A percentile compares a stretch with the other conserved stretches of the same genome.
Conservation (phyloP, 2,797 vertebrate species). For the Enoplosus armatus region DNA sequence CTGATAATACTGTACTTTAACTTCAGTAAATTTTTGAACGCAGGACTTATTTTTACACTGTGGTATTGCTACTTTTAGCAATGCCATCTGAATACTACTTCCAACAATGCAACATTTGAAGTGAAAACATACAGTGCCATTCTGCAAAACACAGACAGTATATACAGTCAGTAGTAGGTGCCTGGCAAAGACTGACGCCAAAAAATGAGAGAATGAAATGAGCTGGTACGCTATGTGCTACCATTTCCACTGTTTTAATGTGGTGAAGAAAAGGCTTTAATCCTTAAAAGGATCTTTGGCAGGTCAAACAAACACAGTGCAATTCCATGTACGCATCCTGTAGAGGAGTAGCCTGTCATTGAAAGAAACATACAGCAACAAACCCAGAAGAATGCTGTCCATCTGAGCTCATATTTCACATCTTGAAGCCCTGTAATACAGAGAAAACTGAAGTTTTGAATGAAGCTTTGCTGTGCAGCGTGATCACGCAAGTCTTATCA, state of each 20-base stretch:
- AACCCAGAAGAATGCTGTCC: constrained; percentile 37
- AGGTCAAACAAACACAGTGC: constrained; percentile 78
- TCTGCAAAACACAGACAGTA: constrained; percentile 59
- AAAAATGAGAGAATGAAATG: constrained; percentile 68
- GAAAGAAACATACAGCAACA: constrained; percentile 66
- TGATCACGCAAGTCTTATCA: neutral
- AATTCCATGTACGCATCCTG: constrained; percentile 69
- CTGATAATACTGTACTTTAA: neutral
- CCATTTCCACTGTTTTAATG: constrained; percentile 77
- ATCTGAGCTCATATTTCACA: constrained; percentile 19
- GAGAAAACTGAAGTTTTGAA: constrained; percentile 1
- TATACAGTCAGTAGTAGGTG: constrained; percentile 57
- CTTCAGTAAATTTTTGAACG: neutral
- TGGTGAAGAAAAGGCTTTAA: constrained; percentile 76
- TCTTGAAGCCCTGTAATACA: constrained; percentile 42
- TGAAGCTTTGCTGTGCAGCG: neutral
- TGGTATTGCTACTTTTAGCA: constrained; percentile 5
- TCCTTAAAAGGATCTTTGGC: constrained; percentile 70
- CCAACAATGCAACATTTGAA: constrained; percentile 16
- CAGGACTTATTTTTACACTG: neutral
- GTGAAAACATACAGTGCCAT: constrained; percentile 29
- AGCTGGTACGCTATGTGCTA: constrained; percentile 54
- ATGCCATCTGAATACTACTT: constrained; percentile 21
- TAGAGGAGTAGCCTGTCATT: constrained; percentile 74
- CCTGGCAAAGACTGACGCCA: constrained; percentile 63